A percentile compares a stretch with the other conserved stretches of the same genome.
phyloP scores from a whole-genome alignment of 2,797 vertebrate genomes.

The Ibycter americanus region DNA sequence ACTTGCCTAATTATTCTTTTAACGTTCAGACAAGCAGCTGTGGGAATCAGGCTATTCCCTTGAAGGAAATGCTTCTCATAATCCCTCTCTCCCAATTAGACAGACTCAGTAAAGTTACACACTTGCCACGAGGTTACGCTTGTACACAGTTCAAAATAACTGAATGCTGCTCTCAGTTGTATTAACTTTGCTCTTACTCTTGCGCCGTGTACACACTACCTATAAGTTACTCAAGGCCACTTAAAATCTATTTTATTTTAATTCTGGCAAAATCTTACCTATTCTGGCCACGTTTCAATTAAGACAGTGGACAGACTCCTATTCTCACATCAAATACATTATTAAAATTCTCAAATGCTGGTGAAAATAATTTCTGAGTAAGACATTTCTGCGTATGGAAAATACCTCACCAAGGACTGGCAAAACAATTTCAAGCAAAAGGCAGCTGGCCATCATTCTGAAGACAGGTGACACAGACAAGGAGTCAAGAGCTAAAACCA shows the following conservation, averaged over 20 bases:
- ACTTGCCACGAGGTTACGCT: background rate
- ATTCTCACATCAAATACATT: background rate
- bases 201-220: background rate
- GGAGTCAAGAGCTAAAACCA: background rate
- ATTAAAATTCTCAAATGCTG: background rate
- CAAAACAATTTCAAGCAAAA: background rate
- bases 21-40: background rate
- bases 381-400: background rate
- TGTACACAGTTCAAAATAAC: background rate
- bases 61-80: background rate
- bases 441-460: background rate
- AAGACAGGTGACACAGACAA: background rate
- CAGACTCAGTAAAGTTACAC: background rate
- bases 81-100: background rate
- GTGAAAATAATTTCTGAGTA: background rate
- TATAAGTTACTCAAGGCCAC: background rate
- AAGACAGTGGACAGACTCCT: background rate
- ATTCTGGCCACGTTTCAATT: background rate
- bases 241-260: background rate
- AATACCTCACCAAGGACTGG: background rate
- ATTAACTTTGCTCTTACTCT: background rate
- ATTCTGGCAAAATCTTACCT: background rate
- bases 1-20: background rate
- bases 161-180: background rate
- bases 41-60: background rate